These are phyloP conservation scores for Platycheirus albimanus DNA, from an alignment of 2,888 invertebrate species.

Conservation along the genomic window DNA sequence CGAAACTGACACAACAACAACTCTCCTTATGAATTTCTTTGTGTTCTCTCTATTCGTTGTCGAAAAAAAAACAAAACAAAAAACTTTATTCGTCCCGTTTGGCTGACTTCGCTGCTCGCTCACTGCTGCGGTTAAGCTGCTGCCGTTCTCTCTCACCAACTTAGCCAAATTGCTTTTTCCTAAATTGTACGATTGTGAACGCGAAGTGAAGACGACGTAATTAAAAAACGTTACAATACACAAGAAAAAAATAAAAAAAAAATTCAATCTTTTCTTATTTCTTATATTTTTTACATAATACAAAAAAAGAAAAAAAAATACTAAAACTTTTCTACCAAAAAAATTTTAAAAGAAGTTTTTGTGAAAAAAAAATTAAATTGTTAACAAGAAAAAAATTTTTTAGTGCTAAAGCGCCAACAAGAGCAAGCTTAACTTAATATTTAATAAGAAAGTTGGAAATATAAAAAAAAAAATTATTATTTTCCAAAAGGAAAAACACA, in stretches of 20 bases:
- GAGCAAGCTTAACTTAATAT: neutral
- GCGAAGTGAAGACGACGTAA: constrained; percentile 72
- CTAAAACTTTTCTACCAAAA: constrained; percentile 31
- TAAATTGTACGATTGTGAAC: constrained; percentile 70
- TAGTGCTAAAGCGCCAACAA: constrained; percentile 31
- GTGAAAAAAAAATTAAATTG: constrained; percentile 27
- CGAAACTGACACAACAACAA: constrained; percentile 12
- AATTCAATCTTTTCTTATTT: constrained; percentile 33
- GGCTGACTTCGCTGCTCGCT: constrained; percentile 28
- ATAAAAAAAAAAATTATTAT: neutral
- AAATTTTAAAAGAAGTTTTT: no score
- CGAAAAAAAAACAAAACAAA: constrained; percentile 1
- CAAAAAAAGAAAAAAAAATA: constrained; percentile 50
- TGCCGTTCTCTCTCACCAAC: constrained; percentile 51
- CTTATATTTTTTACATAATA: constrained; percentile 72
- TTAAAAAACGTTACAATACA: constrained; percentile 69
- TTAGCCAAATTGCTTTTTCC: constrained; percentile 49
- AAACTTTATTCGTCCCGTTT: constrained; percentile 30
- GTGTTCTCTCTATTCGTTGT: constrained; percentile 26
- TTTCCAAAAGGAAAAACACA: neutral
- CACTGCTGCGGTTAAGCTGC: constrained; percentile 21
- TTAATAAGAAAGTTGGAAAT: constrained; percentile 9
- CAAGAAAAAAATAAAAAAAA: constrained; percentile 42
- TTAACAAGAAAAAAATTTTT: constrained; percentile 24
- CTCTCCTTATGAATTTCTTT: neutral